Base-by-base conservation (phyloP, 2,113 vertebrate species). In the Pangasianodon hypophthalmus region DNA sequence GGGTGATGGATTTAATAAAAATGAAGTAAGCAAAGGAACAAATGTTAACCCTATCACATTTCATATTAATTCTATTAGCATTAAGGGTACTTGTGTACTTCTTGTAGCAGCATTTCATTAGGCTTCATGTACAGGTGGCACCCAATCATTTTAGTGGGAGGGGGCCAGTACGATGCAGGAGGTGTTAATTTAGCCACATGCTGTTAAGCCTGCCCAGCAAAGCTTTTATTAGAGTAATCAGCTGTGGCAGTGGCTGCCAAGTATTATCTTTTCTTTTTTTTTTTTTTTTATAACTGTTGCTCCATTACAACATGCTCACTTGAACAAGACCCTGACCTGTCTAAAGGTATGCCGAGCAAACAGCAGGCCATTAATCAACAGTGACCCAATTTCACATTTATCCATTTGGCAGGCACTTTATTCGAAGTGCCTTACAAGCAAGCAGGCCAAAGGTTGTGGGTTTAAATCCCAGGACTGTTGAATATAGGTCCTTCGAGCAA, bases 151-250 rank as follows among this genome's bases (percentile, higher is more conserved):
- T 87, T 46, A 50, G 71, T 41, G 32, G 46, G 56, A 46, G 29
- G 44, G 81, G n/a, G 87, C 29, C 26, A 41, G 44, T 79, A 62
- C 56, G 69, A 24, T 81, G 84, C 88, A 84, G 26, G 62, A 86
- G 64, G 88, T 91, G 90, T 92, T 91, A 81, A 87, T 90, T 91
- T 90, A 87, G 79, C 26, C 80, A 26, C 84, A 92, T 6, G 83
- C 80, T 50, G 77, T 75, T 85, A 89, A 92, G 67, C 60, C 32
- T 13, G 54, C 24, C 86, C 62, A 56, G 80, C 79, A 77, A 92
- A 92, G 81, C 67, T 79, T 87, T 87, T 62, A 85, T 58, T 88
- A 88, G 37, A 82, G 67, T 37, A n/a, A 83, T 46, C 84, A 88
- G 87, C 58, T 86, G 87, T 26, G 13, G 67, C 37, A 84, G 32